These are phyloP conservation scores for Maniola jurtina DNA, from an alignment of 1,140 invertebrate genomes.

Conservation along the genomic window DNA sequence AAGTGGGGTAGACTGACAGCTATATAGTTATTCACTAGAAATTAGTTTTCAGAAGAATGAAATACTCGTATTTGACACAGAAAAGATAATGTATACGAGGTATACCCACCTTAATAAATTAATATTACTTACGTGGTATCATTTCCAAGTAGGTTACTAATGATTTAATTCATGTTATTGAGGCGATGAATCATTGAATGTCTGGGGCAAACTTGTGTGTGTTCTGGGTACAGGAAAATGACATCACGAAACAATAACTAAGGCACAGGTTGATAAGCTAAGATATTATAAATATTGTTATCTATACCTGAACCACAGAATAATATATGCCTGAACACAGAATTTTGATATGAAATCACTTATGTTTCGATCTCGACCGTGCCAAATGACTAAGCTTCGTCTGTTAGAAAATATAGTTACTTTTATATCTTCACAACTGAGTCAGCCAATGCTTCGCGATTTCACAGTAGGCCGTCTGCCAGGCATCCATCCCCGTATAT, in stretches of 20 bases:
- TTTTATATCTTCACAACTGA: constrained; percentile 34
- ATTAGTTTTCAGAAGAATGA: not conserved
- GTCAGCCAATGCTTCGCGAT: constrained; percentile 26
- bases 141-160: constrained; percentile 23
- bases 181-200: constrained; percentile 29
- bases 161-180: constrained; percentile 15
- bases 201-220: constrained; percentile 29
- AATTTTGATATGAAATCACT: constrained; percentile 28
- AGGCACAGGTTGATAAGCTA: not conserved
- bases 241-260: constrained; percentile 21
- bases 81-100: no score
- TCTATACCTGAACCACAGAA: no score
- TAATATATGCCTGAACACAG: constrained; percentile 16
- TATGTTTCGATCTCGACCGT: constrained; percentile 20
- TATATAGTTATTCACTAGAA: no score
- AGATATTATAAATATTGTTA: constrained; percentile 24
- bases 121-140: constrained; percentile 9
- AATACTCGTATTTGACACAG: no score
- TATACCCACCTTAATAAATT: not conserved
- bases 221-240: constrained; percentile 31
- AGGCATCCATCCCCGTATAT: constrained; percentile 27
- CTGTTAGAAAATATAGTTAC: constrained; percentile 17
- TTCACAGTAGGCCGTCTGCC: constrained; percentile 30
- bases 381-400: constrained; percentile 33
- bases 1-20: constrained; percentile 20